Conservation (phyloP, 2,113 vertebrate species). For the Notiomystis cincta region DNA sequence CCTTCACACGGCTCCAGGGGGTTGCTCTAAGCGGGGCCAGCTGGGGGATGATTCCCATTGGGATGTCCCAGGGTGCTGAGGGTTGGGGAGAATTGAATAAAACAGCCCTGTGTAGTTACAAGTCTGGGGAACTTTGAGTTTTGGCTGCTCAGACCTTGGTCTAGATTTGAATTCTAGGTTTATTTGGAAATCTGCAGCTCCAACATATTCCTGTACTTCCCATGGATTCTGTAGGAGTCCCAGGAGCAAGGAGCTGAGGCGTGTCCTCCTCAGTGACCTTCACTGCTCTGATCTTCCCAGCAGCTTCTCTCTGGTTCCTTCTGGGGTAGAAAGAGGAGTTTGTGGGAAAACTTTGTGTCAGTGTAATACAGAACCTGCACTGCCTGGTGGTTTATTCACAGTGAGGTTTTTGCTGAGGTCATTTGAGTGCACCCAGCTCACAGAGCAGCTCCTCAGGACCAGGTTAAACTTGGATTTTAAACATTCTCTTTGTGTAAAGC, state of each 20-base stretch:
- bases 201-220: background rate
- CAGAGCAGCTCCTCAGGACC: accelerated
- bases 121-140: background rate
- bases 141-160: background rate
- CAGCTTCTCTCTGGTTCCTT: background rate
- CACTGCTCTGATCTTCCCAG: background rate
- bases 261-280: background rate
- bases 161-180: background rate
- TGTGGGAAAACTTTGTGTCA: background rate
- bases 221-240: background rate
- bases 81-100: background rate
- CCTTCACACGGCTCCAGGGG: accelerated
- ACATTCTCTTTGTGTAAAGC: background rate
- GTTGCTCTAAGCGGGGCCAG: accelerated
- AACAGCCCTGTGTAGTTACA: background rate
- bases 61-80: accelerated
- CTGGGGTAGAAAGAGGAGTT: background rate
- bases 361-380: background rate
- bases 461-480: background rate
- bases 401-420: background rate
- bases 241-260: background rate
- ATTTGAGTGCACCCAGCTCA: background rate
- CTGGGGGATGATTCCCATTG: accelerated
- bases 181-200: background rate
- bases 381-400: background rate